phyloP scores from a whole-genome alignment of 2,113 vertebrate genomes.

The Axis porcinus region DNA sequence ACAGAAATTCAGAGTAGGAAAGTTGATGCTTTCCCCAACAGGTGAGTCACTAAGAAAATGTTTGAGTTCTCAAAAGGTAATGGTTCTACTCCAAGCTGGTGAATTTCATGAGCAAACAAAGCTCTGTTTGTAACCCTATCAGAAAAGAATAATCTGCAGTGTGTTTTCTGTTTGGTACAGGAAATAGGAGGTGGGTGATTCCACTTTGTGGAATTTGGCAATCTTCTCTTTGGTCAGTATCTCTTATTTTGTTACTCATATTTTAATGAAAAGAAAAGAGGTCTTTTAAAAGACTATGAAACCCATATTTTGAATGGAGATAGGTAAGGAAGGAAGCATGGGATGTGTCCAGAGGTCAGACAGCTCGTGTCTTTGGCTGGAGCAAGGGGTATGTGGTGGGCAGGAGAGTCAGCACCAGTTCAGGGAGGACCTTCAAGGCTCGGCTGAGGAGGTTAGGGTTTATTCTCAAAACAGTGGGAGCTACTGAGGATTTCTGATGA shows the following conservation, averaged over 20 bases:
- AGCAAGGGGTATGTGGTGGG: not conserved
- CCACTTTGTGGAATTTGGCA: conserved; percentile 30
- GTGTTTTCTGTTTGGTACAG: conserved; percentile 36
- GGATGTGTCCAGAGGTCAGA: not conserved
- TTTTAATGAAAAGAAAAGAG: conserved; percentile 1
- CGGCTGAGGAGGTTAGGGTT: not conserved
- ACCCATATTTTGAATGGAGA: not conserved
- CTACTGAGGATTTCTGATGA: not conserved
- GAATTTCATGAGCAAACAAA: conserved; percentile 25
- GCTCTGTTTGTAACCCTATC: not conserved
- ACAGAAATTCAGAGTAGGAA: not conserved
- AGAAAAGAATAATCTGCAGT: not conserved
- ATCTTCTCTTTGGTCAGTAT: not conserved
- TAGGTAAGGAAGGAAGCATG: not conserved
- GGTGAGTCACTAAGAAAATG: not conserved
- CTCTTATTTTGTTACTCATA: not conserved
- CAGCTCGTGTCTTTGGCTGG: not conserved
- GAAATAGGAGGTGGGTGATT: conserved; percentile 21
- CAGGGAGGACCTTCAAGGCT: not conserved
- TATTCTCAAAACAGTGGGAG: not conserved
- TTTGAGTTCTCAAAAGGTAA: not conserved
- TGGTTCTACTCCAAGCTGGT: not conserved
- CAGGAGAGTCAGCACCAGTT: not conserved
- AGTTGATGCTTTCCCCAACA: not conserved
- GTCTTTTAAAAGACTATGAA: not conserved